phyloP scores from a whole-genome alignment of 2,888 invertebrate species.

The Nomada fabriciana region DNA sequence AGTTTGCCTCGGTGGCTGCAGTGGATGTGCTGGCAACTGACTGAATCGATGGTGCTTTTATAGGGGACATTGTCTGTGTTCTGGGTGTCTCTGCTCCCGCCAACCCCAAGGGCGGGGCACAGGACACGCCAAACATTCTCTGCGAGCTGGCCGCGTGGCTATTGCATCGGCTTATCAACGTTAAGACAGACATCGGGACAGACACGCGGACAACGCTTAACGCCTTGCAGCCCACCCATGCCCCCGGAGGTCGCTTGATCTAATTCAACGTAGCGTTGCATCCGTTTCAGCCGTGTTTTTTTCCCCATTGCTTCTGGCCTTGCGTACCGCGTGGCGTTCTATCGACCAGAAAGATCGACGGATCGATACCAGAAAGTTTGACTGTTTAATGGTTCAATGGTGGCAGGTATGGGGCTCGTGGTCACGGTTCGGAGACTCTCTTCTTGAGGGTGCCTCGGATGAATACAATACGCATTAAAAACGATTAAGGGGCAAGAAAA shows the following conservation, averaged over 20 bases:
- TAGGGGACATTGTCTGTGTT: conserved; percentile 71
- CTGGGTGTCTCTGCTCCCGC: conserved; percentile 51
- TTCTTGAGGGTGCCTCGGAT: neutral
- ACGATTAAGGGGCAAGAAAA: neutral
- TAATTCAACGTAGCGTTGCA: conserved; percentile 55
- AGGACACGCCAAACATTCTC: conserved; percentile 81
- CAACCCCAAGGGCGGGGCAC: conserved; percentile 80
- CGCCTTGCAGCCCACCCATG: conserved; percentile 57
- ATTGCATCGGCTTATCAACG: conserved; percentile 68
- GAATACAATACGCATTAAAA: neutral
- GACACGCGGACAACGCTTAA: conserved; percentile 60
- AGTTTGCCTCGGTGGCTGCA: conserved; percentile 67
- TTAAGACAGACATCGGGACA: conserved; percentile 66
- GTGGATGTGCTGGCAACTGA: conserved; percentile 75
- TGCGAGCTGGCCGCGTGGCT: conserved; percentile 54
- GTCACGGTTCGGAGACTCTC: neutral
- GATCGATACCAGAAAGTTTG: conserved; percentile 11
- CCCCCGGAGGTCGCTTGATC: conserved; percentile 60
- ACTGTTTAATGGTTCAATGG: conserved; percentile 16
- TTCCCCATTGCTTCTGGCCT: conserved; percentile 23
- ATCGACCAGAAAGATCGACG: conserved; percentile 36
- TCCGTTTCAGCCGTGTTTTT: conserved; percentile 50
- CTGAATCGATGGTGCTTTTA: conserved; percentile 77
- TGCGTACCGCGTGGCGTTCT: conserved; percentile 26
- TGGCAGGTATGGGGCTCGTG: neutral